Evolutionary conservation across 64 coral and sea anemone species (phyloP), one percentile per base, ranked within the genome.

Genomic region (Catalaphyllia jardinei): DNA sequence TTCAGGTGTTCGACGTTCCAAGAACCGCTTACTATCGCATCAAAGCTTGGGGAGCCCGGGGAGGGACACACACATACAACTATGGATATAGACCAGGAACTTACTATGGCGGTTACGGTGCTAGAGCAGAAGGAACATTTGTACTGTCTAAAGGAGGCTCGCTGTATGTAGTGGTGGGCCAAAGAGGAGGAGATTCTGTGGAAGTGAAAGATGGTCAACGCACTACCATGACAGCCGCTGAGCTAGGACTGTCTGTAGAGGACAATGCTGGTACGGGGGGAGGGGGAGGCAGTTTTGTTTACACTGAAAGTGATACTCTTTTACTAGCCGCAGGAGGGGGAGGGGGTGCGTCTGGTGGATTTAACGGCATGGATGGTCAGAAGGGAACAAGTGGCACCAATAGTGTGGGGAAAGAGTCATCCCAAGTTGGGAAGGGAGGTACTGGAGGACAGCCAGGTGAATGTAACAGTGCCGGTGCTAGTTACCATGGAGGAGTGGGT

Each of bases 191-290:
- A 67, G 29, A 91, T 30, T 86, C 87, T 50, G 92, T 88, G 20
- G 86, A 93, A 60, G 30, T 88, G 10, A 74, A 81, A 59, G 92
- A 71, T 24, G 86, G 86, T 0, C 16, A 11, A 54, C 24, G 18
- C 22, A 89, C 92, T 49, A 86, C 29, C 10, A 10, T 6, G 52
- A 94, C 87, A 24, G 92, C 92, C n/a, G 92, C 78, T 67, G 16
- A 89, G 60, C 72, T 89, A 3, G 92, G 92, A 12, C 11, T 72
- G 0, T 94, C 87, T 71, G 87, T 94, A 2, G 80, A 93, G 17
- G 92, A 93, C 60, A 82, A 82, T 82, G 88, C 88, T 60, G 88
- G 88, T 10, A 90, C 88, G 12, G 89, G 89, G 3, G 80, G 89
- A 42, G 89, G 89, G 10, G 71, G 71, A 88, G 57, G 73, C 0